Conservation (phyloP, 2,888 invertebrate genomes). For the Ornithoptera priamus region DNA sequence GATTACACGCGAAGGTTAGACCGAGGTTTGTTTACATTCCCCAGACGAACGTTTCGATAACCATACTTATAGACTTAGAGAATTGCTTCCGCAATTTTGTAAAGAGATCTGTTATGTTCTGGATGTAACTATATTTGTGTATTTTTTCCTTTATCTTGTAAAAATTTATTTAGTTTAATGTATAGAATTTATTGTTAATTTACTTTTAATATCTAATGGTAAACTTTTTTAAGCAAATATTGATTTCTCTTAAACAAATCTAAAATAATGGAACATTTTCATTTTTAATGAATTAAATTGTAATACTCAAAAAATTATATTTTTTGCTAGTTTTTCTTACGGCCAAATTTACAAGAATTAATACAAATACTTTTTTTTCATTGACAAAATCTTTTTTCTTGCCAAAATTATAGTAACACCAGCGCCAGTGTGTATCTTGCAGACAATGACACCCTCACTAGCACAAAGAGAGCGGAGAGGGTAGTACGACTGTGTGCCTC, state of each 20-base stretch:
- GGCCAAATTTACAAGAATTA: too few relatives aligned
- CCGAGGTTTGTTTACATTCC: constrained; percentile 41
- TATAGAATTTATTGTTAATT: background rate
- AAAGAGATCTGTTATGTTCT: background rate
- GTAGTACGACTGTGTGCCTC: constrained; percentile 51
- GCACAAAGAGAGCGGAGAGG: constrained; percentile 31
- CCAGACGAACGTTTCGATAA: constrained; percentile 34
- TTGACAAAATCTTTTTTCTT: background rate
- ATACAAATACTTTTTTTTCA: too few relatives aligned
- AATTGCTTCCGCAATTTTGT: constrained; percentile 2
- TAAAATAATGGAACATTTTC: too few relatives aligned
- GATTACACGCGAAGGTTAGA: constrained; percentile 37
- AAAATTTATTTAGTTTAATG: background rate
- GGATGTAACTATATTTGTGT: background rate
- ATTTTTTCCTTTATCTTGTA: too few relatives aligned
- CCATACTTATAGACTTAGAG: constrained; percentile 28
- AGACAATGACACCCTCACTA: constrained; percentile 51
- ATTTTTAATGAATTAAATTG: too few relatives aligned
- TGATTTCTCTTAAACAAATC: too few relatives aligned
- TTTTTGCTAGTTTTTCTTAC: too few relatives aligned
- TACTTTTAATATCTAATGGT: background rate
- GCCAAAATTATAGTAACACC: constrained; percentile 28
- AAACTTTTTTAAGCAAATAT: too few relatives aligned
- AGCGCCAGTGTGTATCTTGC: constrained; percentile 50
- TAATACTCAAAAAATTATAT: too few relatives aligned